Evolutionary conservation across 2,888 invertebrate species (phyloP), one percentile per base, ranked within the genome.

Genomic region (Aproaerema taeniolella): DNA sequence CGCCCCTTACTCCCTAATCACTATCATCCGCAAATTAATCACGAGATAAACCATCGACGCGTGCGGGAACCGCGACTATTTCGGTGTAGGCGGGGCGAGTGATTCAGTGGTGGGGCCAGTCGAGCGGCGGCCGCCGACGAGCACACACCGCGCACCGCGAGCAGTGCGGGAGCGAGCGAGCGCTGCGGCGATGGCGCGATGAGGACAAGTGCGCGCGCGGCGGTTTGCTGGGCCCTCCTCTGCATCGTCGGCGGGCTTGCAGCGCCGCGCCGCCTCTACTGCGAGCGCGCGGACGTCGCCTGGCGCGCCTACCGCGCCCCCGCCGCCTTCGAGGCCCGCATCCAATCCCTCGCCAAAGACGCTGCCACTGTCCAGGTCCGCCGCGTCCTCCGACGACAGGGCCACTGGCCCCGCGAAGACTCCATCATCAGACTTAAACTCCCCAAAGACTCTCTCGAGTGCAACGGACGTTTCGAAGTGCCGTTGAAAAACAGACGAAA

Each of bases 281-380:
- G 85, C 79, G 83, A 78, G 76, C 81, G 85, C 61, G 85, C 80
- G 56, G 85, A 86, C 82, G 85, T 85, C 57, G 85, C 85, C 56
- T 85, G 85, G 85, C 78, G 85, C 43, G 85, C 85, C 62, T 82
- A 83, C 77, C 80, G 81, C 52, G 85, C 85, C 52, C 85, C 85
- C 48, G 79, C 77, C 61, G 83, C 83, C 61, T 83, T 86, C 74
- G 85, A 82, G 67, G 85, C 79, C 57, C 79, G 80, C 66, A 81
- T 85, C 51, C 77, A 78, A 60, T 82, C 82, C 50, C 70, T 81
- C 38, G 74, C 80, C 44, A 53, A 48, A 39, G 79, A 72, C 75
- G 78, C 79, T 45, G 85, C 83, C 66, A 81, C 82, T 46, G 70
- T 86, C 49, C 78, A 73, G 57, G 79, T 86, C 55, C 68, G 67